These are phyloP conservation scores for Spheniscus humboldti DNA, from an alignment of 2,797 vertebrate genomes.

Conservation along the genomic window DNA sequence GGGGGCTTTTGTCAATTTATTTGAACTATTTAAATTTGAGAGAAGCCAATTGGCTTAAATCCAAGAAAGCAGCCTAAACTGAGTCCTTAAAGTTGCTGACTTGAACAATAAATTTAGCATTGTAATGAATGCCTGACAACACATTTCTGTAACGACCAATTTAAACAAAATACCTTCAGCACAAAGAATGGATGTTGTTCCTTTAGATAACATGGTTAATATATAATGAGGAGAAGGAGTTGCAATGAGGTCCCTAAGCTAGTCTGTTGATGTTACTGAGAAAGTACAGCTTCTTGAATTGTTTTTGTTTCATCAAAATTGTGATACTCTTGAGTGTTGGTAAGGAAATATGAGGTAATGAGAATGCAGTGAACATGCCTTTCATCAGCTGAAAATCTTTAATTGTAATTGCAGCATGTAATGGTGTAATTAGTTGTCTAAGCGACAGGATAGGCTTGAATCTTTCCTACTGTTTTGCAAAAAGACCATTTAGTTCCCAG, in stretches of 20 bases:
- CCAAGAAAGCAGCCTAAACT: neutral
- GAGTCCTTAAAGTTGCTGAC: neutral
- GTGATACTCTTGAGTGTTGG: slow-evolving; percentile 61
- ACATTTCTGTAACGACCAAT: neutral
- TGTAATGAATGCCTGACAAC: neutral
- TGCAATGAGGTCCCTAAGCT: neutral
- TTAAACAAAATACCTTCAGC: neutral
- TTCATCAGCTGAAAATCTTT: slow-evolving; percentile 77
- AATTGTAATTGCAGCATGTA: slow-evolving; percentile 78
- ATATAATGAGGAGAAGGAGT: neutral
- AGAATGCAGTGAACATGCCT: slow-evolving; percentile 65
- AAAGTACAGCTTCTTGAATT: slow-evolving; percentile 61
- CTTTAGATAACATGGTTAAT: slow-evolving; percentile 32
- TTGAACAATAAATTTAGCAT: neutral
- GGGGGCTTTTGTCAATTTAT: neutral
- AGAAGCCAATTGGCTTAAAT: neutral
- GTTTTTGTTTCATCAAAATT: slow-evolving; percentile 72
- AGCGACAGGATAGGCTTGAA: slow-evolving; percentile 69
- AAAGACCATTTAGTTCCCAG: slow-evolving; percentile 32
- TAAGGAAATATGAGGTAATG: slow-evolving; percentile 73
- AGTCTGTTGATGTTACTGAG: slow-evolving; percentile 37
- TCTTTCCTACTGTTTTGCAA: slow-evolving; percentile 53
- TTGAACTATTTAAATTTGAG: neutral
- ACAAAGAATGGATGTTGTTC: neutral
- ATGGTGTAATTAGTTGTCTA: slow-evolving; percentile 75